These are phyloP conservation scores for Chaetoderma sp. DNA, from an alignment of 2,888 invertebrate species.

Conservation along the genomic window DNA sequence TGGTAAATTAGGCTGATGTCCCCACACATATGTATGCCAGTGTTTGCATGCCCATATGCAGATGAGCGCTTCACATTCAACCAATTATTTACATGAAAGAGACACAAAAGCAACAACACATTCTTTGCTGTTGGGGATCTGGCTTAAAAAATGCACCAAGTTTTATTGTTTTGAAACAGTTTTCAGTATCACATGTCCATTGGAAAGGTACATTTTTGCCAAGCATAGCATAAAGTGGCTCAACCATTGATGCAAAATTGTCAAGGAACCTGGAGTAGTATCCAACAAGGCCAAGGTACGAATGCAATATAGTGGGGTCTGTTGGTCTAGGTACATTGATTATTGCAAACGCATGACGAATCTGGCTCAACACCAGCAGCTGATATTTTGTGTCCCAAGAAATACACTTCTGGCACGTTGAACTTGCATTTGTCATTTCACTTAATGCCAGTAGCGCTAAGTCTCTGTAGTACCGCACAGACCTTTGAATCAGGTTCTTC, in stretches of 20 bases:
- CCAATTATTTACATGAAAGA: not conserved
- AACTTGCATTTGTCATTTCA: slow-evolving; percentile 12
- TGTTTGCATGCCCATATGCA: not conserved
- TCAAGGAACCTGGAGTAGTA: not conserved
- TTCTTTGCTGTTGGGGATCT: not conserved
- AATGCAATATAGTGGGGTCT: not conserved
- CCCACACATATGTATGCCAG: slow-evolving; percentile 1
- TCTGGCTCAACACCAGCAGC: not conserved
- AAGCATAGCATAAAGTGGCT: not conserved
- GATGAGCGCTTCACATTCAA: not conserved
- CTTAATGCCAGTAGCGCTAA: slow-evolving; percentile 30
- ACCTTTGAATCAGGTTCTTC: no score
- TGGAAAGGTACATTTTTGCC: not conserved
- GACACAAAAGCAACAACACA: not conserved
- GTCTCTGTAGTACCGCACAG: no score
- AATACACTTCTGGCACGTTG: not conserved
- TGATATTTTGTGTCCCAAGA: not conserved
- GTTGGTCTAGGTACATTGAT: not conserved
- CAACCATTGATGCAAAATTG: not conserved
- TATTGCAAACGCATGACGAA: not conserved
- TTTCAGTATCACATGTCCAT: not conserved
- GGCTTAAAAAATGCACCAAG: not conserved
- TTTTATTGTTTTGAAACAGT: not conserved
- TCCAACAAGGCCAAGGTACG: not conserved
- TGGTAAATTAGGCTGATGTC: not conserved